A percentile compares a stretch with the other conserved stretches of the same genome.
phyloP scores from a whole-genome alignment of 2,113 vertebrate species.

The Diadophis punctatus region DNA sequence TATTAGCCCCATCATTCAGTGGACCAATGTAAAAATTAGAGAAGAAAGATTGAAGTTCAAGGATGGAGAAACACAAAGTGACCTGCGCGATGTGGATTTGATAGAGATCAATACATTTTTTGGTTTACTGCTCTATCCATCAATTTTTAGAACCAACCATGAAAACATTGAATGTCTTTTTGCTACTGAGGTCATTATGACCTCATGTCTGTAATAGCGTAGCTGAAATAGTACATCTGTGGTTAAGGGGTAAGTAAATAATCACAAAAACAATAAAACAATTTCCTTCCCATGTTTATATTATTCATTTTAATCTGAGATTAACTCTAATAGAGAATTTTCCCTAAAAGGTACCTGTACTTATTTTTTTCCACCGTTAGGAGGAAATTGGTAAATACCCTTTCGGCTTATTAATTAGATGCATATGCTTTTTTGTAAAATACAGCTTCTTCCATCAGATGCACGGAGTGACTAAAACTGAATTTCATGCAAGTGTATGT shows the following conservation, averaged over 20 bases:
- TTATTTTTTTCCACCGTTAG: background rate
- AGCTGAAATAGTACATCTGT: too few relatives aligned
- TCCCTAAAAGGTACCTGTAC: background rate
- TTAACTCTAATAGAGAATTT: background rate
- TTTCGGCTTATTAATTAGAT: background rate
- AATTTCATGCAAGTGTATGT: background rate
- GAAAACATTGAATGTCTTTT: too few relatives aligned
- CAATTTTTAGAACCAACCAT: too few relatives aligned
- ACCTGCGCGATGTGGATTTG: too few relatives aligned
- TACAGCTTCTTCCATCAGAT: background rate
- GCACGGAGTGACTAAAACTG: background rate
- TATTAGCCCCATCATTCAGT: too few relatives aligned
- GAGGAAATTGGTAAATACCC: background rate
- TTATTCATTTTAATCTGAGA: background rate
- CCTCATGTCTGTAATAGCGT: too few relatives aligned
- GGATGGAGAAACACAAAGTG: too few relatives aligned
- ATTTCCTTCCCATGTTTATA: background rate
- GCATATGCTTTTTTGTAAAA: background rate
- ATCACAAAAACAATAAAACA: background rate
- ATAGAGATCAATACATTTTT: too few relatives aligned
- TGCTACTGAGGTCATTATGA: too few relatives aligned
- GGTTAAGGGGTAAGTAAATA: background rate
- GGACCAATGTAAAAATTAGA: too few relatives aligned
- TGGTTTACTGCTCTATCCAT: too few relatives aligned
- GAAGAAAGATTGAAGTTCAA: too few relatives aligned